Evolutionary conservation across 2,113 vertebrate species (phyloP).

Genomic region (Labeo rohita): DNA sequence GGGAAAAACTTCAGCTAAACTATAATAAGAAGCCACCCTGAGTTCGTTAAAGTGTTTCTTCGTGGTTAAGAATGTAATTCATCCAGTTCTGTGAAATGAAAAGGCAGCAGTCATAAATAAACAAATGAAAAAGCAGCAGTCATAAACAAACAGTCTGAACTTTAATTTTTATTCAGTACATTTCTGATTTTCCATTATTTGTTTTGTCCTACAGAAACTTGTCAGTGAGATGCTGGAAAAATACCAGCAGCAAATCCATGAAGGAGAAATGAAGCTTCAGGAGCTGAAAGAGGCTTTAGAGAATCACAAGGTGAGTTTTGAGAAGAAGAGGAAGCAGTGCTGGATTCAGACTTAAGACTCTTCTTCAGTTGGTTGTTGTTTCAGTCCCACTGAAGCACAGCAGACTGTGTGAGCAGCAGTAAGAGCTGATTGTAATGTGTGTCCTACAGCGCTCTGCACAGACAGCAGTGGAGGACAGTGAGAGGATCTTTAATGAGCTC

Average conservation of each 20-base stretch:
- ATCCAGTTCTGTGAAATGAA: too few species aligned
- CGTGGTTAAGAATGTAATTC: too few species aligned
- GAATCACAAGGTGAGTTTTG: background rate
- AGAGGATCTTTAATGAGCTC: slow-evolving; percentile 42
- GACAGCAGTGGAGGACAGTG: slow-evolving; percentile 37
- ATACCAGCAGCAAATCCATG: background rate
- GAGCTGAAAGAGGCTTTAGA: slow-evolving; percentile 4
- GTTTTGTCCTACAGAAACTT: background rate
- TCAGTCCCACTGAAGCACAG: background rate
- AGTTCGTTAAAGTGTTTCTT: too few species aligned
- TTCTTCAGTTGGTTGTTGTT: background rate
- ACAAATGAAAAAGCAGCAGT: too few species aligned
- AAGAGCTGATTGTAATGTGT: background rate
- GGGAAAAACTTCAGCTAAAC: too few species aligned
- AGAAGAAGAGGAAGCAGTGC: background rate
- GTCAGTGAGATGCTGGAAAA: background rate
- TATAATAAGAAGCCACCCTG: too few species aligned
- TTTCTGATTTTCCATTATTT: background rate
- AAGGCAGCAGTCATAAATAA: too few species aligned
- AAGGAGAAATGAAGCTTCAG: background rate
- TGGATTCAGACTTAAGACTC: background rate
- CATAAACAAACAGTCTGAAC: too few species aligned
- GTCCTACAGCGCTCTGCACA: slow-evolving; percentile 46
- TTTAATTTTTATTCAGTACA: too few species aligned
- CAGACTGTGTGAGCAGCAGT: too few species aligned